Evolutionary conservation across 2,113 vertebrate species (phyloP), one percentile per base, ranked within the genome.

Genomic region (Oreochromis tanganicae): DNA sequence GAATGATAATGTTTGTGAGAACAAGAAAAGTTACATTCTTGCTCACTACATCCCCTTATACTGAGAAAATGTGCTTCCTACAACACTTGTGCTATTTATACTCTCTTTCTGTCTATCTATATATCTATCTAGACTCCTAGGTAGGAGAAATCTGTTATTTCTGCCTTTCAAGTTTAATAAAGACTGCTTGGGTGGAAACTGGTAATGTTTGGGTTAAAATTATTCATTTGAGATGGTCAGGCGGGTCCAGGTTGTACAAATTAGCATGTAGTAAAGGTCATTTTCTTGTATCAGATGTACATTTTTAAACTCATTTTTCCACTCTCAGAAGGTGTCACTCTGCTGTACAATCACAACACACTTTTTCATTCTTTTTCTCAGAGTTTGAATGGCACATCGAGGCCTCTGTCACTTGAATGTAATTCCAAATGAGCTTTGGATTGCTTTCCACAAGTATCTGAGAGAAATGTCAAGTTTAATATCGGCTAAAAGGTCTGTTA

Each of bases 1-100:
- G 93, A 94, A 94, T 91, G 94, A 92, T 91, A 92, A 94, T 93
- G 73, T 73, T 81, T 80, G 19, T 5, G 27, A 83, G 73, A 85
- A 41, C 89, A 89, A 88, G 71, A 91, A 84, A 87, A 56, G 32
- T n/a, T 2, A 5, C 32, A 10, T 55, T 48, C 85, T 32, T 56
- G 32, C 32, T 81, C 41, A 34, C 46, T 16, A n/a, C 85, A 43
- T 80, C 85, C 71, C 16, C 83, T 41, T 5, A 17, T 43, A 38
- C 38, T 29, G 54, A 68, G 16, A 16, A 41, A 71, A 87, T 48
- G 86, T 80, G 41, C 83, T 84, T 57, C 34, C 36, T 59, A 71
- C 52, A 19, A 68, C 55, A 71, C 68, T 83, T 85, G 34, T 82
- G 54, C 38, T 87, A 16, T 50, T 63, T 50, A 84, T 38, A 38